Evolutionary conservation across 2,113 vertebrate genomes (phyloP), one percentile per base, ranked within the genome.

Genomic region (Anthoscopus minutus): DNA sequence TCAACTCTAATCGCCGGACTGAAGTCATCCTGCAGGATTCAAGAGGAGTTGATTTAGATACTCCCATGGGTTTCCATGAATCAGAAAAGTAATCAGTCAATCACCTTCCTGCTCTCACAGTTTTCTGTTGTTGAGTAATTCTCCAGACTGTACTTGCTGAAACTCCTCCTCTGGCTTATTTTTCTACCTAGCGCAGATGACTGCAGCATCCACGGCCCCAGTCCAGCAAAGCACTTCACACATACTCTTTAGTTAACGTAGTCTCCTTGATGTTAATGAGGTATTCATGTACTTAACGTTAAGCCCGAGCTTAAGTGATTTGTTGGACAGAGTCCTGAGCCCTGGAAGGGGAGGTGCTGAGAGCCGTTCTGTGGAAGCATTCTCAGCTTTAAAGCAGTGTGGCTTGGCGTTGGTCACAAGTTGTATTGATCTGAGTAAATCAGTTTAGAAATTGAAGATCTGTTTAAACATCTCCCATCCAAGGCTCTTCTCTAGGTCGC

Each of bases 21-120:
- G 95, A 94, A 94, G 82, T 94, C 93, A 86, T 80, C 77, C 94
- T 64, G 80, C 83, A 81, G 71, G 80, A 86, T 81, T 88, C 88
- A 78, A 73, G 10, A 87, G 42, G 79, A 95, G 61, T 72, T 94
- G 92, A 93, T 88, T 96, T 91, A 92, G 92, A 60, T 69, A 37
- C 19, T 96, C 94, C 94, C 92, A 67, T 86, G 92, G 83, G 94
- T 72, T 86, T 33, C 72, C 45, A 16, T 16, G 86, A 96, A 88
- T 95, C 60, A 60, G 65, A 90, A 90, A 60, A 94, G 72, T 79
- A 90, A 95, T 92, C 93, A 94, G 85, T 92, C 95, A 96, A 90
- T 94, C 93, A 95, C 93, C 81, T 76, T 92, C 77, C 77, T 57
- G 77, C 76, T 88, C 72, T 90, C 86, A 51, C 60, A 64, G 40